A percentile compares a stretch with the other conserved stretches of the same genome.
Conservation (phyloP, 1,140 invertebrate species). For the Charaxes varanes region DNA sequence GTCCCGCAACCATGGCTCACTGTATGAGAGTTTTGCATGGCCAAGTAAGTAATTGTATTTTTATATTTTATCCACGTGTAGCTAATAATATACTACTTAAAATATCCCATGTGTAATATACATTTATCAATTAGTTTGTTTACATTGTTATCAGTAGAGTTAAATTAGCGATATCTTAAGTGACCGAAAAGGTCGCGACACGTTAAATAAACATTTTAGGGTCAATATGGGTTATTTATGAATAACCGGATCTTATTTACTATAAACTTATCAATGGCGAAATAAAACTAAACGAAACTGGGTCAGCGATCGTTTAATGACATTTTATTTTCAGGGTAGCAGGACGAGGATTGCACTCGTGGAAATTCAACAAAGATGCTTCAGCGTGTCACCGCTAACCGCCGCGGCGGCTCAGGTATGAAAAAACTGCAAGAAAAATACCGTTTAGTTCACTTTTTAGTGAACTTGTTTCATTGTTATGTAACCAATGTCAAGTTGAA, state of each 20-base stretch:
- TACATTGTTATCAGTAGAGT: slow-evolving; percentile 38
- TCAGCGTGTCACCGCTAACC: slow-evolving; percentile 80
- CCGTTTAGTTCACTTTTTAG: slow-evolving; percentile 36
- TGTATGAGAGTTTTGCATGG: slow-evolving; percentile 83
- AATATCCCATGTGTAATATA: neutral
- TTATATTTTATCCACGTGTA: slow-evolving; percentile 31
- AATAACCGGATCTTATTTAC: slow-evolving; percentile 13
- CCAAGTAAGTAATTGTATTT: slow-evolving; percentile 75
- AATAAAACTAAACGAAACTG: neutral
- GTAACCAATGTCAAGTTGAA: slow-evolving; percentile 46
- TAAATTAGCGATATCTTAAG: slow-evolving; percentile 27
- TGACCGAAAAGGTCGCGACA: slow-evolving; percentile 49
- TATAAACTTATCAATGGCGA: slow-evolving; percentile 2
- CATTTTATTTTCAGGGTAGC: slow-evolving; percentile 55
- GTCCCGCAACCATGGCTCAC: slow-evolving; percentile 80
- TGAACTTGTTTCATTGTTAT: slow-evolving; percentile 55
- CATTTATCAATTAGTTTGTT: slow-evolving; percentile 29
- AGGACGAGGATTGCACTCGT: slow-evolving; percentile 59
- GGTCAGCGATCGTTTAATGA: slow-evolving; percentile 2
- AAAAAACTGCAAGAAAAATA: slow-evolving; percentile 24
- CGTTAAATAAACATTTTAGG: slow-evolving; percentile 34
- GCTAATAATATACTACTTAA: slow-evolving; percentile 10
- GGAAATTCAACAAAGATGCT: slow-evolving; percentile 85
- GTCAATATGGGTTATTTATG: slow-evolving; percentile 31
- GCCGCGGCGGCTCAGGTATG: slow-evolving; percentile 81